Evolutionary conservation across 2,113 vertebrate genomes (phyloP).

Genomic region (Bubalus kerabau): DNA sequence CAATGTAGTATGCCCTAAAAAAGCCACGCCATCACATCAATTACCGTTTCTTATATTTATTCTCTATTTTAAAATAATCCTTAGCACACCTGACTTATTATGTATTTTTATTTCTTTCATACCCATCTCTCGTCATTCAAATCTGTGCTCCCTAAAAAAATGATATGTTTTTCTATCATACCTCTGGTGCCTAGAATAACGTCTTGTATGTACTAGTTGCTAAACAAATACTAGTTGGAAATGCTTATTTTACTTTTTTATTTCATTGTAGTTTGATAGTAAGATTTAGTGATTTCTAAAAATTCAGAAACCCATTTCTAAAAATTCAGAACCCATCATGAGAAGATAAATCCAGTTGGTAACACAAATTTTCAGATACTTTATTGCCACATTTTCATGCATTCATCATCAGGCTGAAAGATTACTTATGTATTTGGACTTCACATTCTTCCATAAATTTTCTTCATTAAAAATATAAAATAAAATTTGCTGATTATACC

Average conservation of each 20-base stretch:
- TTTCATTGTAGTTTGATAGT: background rate
- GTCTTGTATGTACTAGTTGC: background rate
- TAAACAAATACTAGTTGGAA: background rate
- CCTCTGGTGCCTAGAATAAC: background rate
- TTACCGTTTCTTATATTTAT: background rate
- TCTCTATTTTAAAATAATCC: background rate
- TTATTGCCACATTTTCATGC: background rate
- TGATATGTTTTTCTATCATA: background rate
- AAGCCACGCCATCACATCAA: fast-evolving
- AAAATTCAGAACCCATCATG: background rate
- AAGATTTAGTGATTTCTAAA: background rate
- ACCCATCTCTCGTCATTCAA: background rate
- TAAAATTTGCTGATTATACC: background rate
- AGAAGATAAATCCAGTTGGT: background rate
- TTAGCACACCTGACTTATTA: background rate
- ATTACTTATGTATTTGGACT: background rate
- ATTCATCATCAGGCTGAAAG: background rate
- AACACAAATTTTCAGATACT: background rate
- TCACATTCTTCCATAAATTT: background rate
- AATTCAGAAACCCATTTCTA: background rate
- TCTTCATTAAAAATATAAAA: slow-evolving; percentile 23
- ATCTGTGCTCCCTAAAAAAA: background rate
- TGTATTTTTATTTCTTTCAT: background rate
- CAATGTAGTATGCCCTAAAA: fast-evolving
- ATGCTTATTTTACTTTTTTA: background rate